Evolutionary conservation across 2,797 vertebrate genomes (phyloP).

Genomic region (Arrhamphus sclerolepis): DNA sequence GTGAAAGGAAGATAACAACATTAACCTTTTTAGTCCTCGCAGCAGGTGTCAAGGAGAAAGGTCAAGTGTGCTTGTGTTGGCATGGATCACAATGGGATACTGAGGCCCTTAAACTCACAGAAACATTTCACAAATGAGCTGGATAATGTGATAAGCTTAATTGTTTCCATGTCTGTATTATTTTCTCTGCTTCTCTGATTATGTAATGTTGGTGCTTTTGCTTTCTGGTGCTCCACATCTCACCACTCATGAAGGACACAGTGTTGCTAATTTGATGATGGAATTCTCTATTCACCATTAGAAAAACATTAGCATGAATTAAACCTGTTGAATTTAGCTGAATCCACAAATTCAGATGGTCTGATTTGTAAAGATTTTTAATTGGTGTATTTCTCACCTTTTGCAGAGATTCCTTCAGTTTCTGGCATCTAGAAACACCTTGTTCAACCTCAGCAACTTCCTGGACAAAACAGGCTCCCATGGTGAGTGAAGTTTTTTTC

Average conservation of each 20-base stretch:
- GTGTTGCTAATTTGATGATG: too few species aligned
- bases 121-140: too few species aligned
- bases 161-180: neutral
- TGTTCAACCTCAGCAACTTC: constrained; percentile 99
- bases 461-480: constrained; percentile 99
- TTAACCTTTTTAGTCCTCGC: constrained; percentile 18
- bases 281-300: too few species aligned
- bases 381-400: constrained; percentile 35
- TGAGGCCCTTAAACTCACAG: neutral
- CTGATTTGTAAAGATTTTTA: neutral
- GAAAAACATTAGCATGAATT: too few species aligned
- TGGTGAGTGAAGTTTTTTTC: constrained; percentile 81
- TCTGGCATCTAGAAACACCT: constrained; percentile 95
- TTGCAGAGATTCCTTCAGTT: constrained; percentile 96
- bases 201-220: too few species aligned
- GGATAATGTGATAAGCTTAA: constrained; percentile 2
- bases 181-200: neutral
- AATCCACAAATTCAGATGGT: too few species aligned
- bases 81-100: constrained; percentile 5
- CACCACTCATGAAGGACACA: too few species aligned
- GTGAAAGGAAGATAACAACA: constrained; percentile 20
- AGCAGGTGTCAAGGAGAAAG: constrained; percentile 15
- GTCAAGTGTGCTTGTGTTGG: constrained; percentile 13
- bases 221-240: too few species aligned
- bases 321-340: too few species aligned